Evolutionary conservation across 2,113 vertebrate genomes (phyloP).

Genomic region (Chloroceryle aenea): DNA sequence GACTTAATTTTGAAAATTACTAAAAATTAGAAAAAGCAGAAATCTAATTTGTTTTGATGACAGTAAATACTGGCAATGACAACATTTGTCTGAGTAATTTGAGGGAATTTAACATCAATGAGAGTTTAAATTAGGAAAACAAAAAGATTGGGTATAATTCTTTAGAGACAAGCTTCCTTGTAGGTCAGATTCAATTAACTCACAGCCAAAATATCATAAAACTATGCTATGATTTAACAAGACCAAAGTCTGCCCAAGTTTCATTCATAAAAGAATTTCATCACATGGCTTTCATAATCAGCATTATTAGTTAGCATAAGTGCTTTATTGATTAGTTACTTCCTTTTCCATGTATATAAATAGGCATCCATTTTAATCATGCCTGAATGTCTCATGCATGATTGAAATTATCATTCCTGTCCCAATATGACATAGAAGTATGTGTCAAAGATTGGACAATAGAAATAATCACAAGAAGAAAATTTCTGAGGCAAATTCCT

Average conservation of each 20-base stretch:
- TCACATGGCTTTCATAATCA: not conserved
- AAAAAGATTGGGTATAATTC: not conserved
- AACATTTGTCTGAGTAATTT: not conserved
- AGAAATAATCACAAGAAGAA: not conserved
- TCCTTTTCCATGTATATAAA: not conserved
- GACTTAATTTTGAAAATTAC: not conserved
- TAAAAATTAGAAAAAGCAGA: not conserved
- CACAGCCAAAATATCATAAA: not conserved
- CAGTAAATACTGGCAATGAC: not conserved
- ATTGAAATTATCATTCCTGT: not conserved
- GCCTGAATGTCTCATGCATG: not conserved
- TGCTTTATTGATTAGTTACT: not conserved
- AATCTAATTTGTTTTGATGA: not conserved
- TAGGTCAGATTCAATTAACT: constrained; percentile 15
- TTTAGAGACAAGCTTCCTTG: not conserved
- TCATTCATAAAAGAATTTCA: not conserved
- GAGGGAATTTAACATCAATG: not conserved
- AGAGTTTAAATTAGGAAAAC: constrained; percentile 4
- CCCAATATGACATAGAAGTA: not conserved
- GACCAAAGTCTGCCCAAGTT: not conserved
- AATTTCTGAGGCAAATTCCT: not conserved
- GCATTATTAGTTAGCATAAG: not conserved
- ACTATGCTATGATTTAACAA: not conserved
- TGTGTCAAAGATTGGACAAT: not conserved
- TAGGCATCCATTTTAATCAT: not conserved